A percentile compares a stretch with the other conserved stretches of the same genome.
Conservation (phyloP, 2,797 vertebrate genomes). For the Centroberyx gerrardi region DNA sequence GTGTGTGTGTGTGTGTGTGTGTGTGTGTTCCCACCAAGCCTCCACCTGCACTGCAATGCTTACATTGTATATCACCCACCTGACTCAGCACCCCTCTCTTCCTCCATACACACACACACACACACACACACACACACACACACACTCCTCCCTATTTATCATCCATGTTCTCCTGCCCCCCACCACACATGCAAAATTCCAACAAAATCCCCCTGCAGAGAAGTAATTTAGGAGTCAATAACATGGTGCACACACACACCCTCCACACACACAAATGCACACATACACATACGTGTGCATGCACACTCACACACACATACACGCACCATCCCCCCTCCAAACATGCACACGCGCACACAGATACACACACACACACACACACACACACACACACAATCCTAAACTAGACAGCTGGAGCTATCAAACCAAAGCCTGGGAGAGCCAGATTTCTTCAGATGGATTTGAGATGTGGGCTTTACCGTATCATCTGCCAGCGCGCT, state of each 20-base stretch:
- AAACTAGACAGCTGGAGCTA: slow-evolving; percentile 82
- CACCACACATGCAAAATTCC: slow-evolving; percentile 61
- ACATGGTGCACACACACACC: slow-evolving; percentile 30
- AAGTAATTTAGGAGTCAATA: slow-evolving; percentile 77
- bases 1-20: slow-evolving; percentile 30
- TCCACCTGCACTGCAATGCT: slow-evolving; percentile 57
- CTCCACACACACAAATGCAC: slow-evolving; percentile 26
- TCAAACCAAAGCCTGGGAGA: slow-evolving; percentile 77
- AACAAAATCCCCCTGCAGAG: slow-evolving; percentile 67
- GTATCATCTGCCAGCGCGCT: slow-evolving; percentile 80
- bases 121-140: slow-evolving; percentile 14
- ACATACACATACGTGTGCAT: slow-evolving; percentile 6
- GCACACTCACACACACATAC: slow-evolving; percentile 28
- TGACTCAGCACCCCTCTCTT: slow-evolving; percentile 71
- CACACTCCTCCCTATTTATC: slow-evolving; percentile 45
- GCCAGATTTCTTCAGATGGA: slow-evolving; percentile 81
- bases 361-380: slow-evolving; percentile 22
- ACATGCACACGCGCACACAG: slow-evolving; percentile 36
- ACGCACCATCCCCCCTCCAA: background rate
- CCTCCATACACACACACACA: slow-evolving; percentile 23
- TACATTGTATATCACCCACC: slow-evolving; percentile 66
- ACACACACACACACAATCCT: slow-evolving; percentile 54
- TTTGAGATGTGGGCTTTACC: slow-evolving; percentile 81
- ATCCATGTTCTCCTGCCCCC: slow-evolving; percentile 27
- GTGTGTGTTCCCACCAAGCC: slow-evolving; percentile 6